Base-by-base conservation (phyloP, 2,113 vertebrate genomes). In the Protobothrops mucrosquamatus region DNA sequence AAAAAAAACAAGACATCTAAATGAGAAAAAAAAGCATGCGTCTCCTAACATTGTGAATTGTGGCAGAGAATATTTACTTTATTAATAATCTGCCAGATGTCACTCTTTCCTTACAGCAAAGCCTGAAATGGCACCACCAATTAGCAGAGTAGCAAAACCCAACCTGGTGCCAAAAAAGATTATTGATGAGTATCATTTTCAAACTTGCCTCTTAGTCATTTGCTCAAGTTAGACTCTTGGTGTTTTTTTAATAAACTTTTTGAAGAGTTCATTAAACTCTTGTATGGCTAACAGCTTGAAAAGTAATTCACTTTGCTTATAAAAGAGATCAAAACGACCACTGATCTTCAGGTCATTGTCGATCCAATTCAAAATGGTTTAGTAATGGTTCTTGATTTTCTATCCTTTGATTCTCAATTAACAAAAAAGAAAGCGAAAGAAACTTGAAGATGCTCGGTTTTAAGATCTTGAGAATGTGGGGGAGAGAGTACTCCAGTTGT, bases 31-130 rank as follows among this genome's bases (percentile, higher is more conserved):
- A 93, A 93, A 34, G 2, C 89, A 6, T 55, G 48, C 74, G 85
- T 94, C 93, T 92, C n/a, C 54, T 6, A 1, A n/a, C 10, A 9
- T 74, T 81, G 87, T 56, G 89, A 87, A 91, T 0, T 92, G 92
- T 92, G 92, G 92, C 90, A n/a, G 24, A 93, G 94, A 95, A 93
- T 57, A 93, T 87, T 90, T 96, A 95, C 96, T 93, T 96, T 94
- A 92, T 87, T 93, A 94, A 94, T 86, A 96, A 95, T 94, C 94
- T 34, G 9, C 87, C 20, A 91, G 89, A 88, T 3, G 85, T 86
- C 93, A 57, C 93, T 94, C 51, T 92, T 24, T 92, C 88, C 90
- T 91, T 92, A 85, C 14, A 69, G 87, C 52, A 48, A 26, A 81
- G 92, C 74, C 92, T 93, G 1, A 54, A 43, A 91, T 54, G 69